A percentile compares a stretch with the other conserved stretches of the same genome.
Conservation (phyloP, 2,113 vertebrate genomes). For the Paratilapia polleni region DNA sequence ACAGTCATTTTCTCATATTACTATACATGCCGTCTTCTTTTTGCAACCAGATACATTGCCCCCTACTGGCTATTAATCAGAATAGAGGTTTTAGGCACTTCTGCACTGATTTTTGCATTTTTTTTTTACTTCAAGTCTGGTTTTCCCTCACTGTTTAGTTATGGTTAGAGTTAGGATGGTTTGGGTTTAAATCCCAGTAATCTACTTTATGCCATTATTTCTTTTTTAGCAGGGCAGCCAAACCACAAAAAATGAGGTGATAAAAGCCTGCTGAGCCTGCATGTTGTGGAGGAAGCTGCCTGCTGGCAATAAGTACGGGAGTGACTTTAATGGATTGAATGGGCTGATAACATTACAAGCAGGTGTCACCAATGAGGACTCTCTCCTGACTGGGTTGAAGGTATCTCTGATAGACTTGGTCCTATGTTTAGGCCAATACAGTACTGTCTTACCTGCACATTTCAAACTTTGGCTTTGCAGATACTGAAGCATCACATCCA, state of each 20-base stretch:
- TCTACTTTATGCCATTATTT: accelerated
- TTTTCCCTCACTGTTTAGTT: not conserved
- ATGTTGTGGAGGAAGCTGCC: not conserved
- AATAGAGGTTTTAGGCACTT: not conserved
- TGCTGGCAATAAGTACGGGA: not conserved
- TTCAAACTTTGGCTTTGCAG: not conserved
- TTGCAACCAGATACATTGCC: too few relatives aligned
- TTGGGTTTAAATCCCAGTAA: not conserved
- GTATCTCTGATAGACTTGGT: not conserved
- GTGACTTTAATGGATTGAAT: not conserved
- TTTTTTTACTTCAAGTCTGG: not conserved
- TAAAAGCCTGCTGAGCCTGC: not conserved
- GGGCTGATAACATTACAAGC: not conserved
- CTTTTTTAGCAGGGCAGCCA: not conserved
- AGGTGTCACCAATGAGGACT: not conserved
- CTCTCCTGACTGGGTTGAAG: not conserved
- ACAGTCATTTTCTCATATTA: too few relatives aligned
- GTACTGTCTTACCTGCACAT: too few relatives aligned
- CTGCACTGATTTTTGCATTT: too few relatives aligned
- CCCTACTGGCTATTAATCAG: not conserved
- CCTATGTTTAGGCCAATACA: not conserved
- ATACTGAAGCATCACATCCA: not conserved
- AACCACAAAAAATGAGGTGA: not conserved
- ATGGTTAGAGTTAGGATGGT: not conserved
- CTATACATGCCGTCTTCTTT: too few relatives aligned